phyloP scores from a whole-genome alignment of 2,797 vertebrate genomes.

The Leptodactylus fallax region DNA sequence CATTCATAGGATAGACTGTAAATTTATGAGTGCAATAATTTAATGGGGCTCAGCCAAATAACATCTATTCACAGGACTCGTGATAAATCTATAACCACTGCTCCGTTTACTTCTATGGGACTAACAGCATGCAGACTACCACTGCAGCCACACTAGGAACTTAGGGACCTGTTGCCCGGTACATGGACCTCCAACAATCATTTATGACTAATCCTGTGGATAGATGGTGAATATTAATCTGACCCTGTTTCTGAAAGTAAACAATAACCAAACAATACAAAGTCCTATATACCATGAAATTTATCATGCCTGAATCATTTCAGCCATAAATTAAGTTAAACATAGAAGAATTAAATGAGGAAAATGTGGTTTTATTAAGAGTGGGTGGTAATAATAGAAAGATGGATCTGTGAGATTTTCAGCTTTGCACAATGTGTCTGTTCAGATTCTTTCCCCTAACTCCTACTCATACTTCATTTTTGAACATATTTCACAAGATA shows the following conservation, averaged over 20 bases:
- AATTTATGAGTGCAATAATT: too few relatives aligned
- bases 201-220: too few relatives aligned
- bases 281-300: not conserved
- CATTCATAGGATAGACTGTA: too few relatives aligned
- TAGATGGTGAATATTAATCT: not conserved
- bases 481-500: not conserved
- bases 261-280: not conserved
- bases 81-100: too few relatives aligned
- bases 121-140: too few relatives aligned
- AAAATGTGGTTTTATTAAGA: slow-evolving; percentile 8
- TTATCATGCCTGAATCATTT: not conserved
- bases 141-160: too few relatives aligned
- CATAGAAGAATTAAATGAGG: not conserved
- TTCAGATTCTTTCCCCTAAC: slow-evolving; percentile 2
- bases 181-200: too few relatives aligned
- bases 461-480: slow-evolving; percentile 14
- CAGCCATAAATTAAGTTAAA: not conserved
- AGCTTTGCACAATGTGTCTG: slow-evolving; percentile 18
- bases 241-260: not conserved
- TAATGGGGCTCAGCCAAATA: too few relatives aligned
- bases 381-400: slow-evolving; percentile 30
- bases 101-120: too few relatives aligned
- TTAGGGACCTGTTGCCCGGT: too few relatives aligned
- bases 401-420: slow-evolving; percentile 22
- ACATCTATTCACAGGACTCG: too few relatives aligned